A percentile compares a stretch with the other conserved stretches of the same genome.
Evolutionary conservation across 2,797 vertebrate genomes (phyloP).

Genomic region (Sebastiscus tertius): DNA sequence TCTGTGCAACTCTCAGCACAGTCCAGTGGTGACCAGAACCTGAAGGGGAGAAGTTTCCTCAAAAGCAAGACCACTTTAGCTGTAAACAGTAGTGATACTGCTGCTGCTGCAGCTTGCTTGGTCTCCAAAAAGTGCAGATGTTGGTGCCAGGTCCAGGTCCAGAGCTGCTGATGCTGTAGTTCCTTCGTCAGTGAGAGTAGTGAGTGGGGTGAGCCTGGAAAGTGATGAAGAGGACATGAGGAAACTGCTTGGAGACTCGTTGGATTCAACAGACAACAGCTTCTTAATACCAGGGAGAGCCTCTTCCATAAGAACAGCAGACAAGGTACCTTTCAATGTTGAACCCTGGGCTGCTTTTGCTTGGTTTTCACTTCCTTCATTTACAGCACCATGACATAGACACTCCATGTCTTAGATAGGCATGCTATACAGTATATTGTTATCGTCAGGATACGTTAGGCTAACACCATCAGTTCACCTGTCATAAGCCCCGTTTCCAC

Average conservation of each 20-base stretch:
- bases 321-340: slow-evolving; percentile 45
- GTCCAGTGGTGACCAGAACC: slow-evolving; percentile 41
- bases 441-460: too few relatives aligned
- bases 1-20: slow-evolving; percentile 7
- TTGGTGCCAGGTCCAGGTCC: background rate
- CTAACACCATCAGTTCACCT: too few relatives aligned
- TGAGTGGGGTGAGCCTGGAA: slow-evolving; percentile 60
- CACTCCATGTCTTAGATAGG: background rate
- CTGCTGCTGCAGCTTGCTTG: background rate
- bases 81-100: background rate
- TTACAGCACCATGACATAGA: background rate
- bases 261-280: slow-evolving; percentile 64
- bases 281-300: background rate
- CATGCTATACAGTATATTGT: too few relatives aligned
- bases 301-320: background rate
- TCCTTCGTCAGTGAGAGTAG: background rate
- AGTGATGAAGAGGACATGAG: slow-evolving; percentile 85
- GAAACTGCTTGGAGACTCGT: slow-evolving; percentile 69
- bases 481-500: too few relatives aligned
- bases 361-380: background rate
- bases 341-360: background rate
- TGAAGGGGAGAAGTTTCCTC: slow-evolving; percentile 65
- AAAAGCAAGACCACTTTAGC: slow-evolving; percentile 66
- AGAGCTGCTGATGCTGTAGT: background rate
- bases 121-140: background rate